Evolutionary conservation across 1,140 invertebrate species (phyloP), one percentile per base, ranked within the genome.

Genomic region (Conopomorpha cramerella): DNA sequence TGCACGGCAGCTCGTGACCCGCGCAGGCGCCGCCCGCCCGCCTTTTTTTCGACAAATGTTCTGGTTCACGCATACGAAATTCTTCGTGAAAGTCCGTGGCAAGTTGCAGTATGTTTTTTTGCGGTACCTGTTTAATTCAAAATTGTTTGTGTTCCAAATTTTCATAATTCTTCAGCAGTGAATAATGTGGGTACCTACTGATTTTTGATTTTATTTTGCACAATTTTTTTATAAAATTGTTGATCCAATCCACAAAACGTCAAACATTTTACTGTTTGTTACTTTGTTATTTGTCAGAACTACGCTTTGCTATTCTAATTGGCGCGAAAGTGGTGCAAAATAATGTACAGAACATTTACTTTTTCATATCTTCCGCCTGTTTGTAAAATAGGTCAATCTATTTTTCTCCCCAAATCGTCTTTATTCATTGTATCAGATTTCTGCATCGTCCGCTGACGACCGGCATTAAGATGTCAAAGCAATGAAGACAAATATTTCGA

Each of bases 401-500:
- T 41, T 40, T 37, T 44, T 50, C 46, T 45, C 43, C 34, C 18
- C 36, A 38, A 17, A 49, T 46, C 47, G 40, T 47, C 32, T 49
- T 46, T 46, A 35, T 36, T 34, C 25, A 32, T 25, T 38, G 32
- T 38, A 52, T 66, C 51, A 55, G 54, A 65, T 61, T 63, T 59
- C 48, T 50, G 48, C 43, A 49, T 35, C 35, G 30, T 47, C 48
- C 43, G 45, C 41, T 44, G 50, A 38, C 48, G 30, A 46, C 46
- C 50, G 57, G 47, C 48, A 70, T 70, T 73, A 59, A 70, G 65
- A 66, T 52, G 68, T 73, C 68, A 65, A 42, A 42, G 30, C 37
- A 71, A 71, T 74, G 62, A 74, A 74, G 68, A 74, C 57, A 61
- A 67, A 73, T 73, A 59, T 38, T 49, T 55, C 43, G 38, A 36